Conservation (phyloP, 2,888 invertebrate species). For the Drosophila austrosaltans region DNA sequence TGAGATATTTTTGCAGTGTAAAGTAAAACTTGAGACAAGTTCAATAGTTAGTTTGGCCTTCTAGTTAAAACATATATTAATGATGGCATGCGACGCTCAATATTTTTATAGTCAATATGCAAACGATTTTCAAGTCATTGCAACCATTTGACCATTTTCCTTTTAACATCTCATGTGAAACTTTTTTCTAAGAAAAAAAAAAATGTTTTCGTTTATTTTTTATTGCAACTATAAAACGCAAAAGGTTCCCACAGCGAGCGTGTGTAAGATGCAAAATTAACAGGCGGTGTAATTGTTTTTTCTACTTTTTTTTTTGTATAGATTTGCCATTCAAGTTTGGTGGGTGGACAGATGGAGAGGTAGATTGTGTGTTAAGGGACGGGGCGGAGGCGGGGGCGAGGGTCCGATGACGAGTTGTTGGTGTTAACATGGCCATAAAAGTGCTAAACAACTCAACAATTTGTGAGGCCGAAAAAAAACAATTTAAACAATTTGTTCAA, state of each 20-base stretch:
- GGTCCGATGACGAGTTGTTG: slow-evolving; percentile 20
- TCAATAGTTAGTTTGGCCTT: not conserved
- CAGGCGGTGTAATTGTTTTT: slow-evolving; percentile 62
- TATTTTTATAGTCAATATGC: slow-evolving; percentile 17
- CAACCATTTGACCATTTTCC: slow-evolving; percentile 18
- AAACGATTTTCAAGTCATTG: slow-evolving; percentile 24
- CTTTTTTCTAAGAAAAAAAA: slow-evolving; percentile 10
- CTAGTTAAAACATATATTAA: slow-evolving; percentile 23
- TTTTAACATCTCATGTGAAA: slow-evolving; percentile 28
- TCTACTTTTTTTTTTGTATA: slow-evolving; percentile 47
- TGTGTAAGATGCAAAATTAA: slow-evolving; percentile 59
- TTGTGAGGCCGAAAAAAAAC: slow-evolving; percentile 39
- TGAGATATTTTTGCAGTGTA: not conserved
- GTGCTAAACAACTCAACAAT: slow-evolving; percentile 64
- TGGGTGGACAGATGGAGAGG: slow-evolving; percentile 6
- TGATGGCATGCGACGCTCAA: slow-evolving; percentile 21
- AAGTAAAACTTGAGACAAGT: not conserved
- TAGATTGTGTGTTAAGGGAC: not conserved
- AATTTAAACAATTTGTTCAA: slow-evolving; percentile 37
- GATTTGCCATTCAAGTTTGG: slow-evolving; percentile 40
- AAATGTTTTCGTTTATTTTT: slow-evolving; percentile 25
- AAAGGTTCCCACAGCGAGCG: slow-evolving; percentile 61
- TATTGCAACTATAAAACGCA: slow-evolving; percentile 59
- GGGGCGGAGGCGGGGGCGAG: slow-evolving; percentile 2
- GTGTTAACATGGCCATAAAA: slow-evolving; percentile 66